Base-by-base conservation (phyloP, 2,797 vertebrate species). In the Argyrosomus regius region DNA sequence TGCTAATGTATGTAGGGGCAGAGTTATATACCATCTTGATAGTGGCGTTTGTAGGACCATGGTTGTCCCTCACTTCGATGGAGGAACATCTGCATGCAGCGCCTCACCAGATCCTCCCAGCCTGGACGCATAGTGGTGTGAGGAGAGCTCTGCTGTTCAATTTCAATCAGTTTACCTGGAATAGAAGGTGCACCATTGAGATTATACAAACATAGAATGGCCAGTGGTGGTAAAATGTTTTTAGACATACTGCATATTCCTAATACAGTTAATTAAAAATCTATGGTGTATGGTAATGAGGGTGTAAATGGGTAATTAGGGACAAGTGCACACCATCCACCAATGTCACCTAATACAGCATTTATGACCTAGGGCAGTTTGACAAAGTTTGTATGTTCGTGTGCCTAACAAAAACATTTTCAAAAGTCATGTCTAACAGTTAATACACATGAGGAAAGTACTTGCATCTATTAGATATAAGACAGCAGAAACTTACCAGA, bases 61-160 rank as follows among this genome's bases (percentile, higher is more conserved):
- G 96, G 94, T 78, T 99, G 98, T 16, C 97, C 98, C 20, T 99
- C 98, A 17, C 96, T 98, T 81, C 96, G 96, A 88, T 98, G 91
- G 28, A 99, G 95, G 88, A 99, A 99, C 92, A 97, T 97, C 93
- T 99, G 98, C 93, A 99, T 97, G 91, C 98, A 99, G 22, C 98
- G 96, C 67, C 97, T 96, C 80, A 99, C 97, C 68, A 95, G 95
- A 89, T 99, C 98, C 93, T 99, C 98, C 94, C 97, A 99, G 68
- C 98, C 98, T 6, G 98, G 97, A 72, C 97, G 97, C 98, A 99
- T 99, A 3, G 97, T 98, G 68, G 97, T 97, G 74, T 97, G 95
- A 73, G 99, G 92, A 20, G 98, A 95, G 88, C 95, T 96, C 64
- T 96, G 94, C 74, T 98, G 97, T 84, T 99, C 98, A 18, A 99